Evolutionary conservation across 2,113 vertebrate genomes (phyloP), one percentile per base, ranked within the genome.

Genomic region (Atractosteus spatula): DNA sequence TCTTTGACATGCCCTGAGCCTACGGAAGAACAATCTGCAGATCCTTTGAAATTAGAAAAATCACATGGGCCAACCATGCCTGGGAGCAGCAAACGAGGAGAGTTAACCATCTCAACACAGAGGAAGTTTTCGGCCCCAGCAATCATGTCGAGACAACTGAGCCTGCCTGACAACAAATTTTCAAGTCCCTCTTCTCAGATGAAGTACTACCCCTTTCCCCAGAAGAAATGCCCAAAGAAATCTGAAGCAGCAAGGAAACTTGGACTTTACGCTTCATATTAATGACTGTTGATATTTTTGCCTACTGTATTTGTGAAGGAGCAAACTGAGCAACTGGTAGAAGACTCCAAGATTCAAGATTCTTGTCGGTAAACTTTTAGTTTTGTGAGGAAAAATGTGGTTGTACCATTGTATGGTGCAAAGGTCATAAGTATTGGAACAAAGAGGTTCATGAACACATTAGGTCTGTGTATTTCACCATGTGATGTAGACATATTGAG

Each of bases 231-330:
- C 8, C 92, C 82, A 0, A 90, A 80, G 74, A 91, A 93, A 75
- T 94, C 94, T 0, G 91, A 94, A 80, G 86, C 92, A 0, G 93
- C 93, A 71, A 83, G 79, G 62, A 89, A 42, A 45, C 89, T 96
- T 61, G 94, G 92, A 0, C 81, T 93, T 2, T 92, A 92, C 3
- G 85, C 87, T 41, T 88, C 88, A 54, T 79, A 76, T 29, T 89
- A 72, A 87, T 59, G 69, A 71, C 47, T 3, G 5, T 51, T 51
- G 5, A 51, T 51, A 29, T 29, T 29, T 29, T 51, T 7, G 10
- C 10, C 47, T 7, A 51, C 47, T 3, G 47, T 5, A 29, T 29
- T 10, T 7, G 47, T 51, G 47, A 51, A 51, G 0, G 29, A 51
- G 0, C 47, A 51, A 5, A 51, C 10, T 51, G 47, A 51, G 47